Evolutionary conservation across 2,113 vertebrate genomes (phyloP).

Genomic region (Cnemophilus loriae): DNA sequence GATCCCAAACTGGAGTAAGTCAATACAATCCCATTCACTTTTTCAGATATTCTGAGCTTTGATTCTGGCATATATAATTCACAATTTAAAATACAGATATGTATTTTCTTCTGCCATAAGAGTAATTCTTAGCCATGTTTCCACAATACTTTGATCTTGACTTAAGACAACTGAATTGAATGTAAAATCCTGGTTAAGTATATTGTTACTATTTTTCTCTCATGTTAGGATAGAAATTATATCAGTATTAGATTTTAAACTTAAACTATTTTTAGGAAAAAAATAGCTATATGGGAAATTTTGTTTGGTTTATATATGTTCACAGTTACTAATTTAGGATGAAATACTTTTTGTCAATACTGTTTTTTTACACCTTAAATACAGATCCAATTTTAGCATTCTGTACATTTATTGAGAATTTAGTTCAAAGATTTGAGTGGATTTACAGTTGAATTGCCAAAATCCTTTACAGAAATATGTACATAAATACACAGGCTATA

Average conservation of each 20-base stretch:
- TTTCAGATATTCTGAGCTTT: background rate
- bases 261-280: background rate
- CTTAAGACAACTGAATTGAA: background rate
- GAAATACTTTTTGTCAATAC: background rate
- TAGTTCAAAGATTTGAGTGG: background rate
- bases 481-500: background rate
- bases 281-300: background rate
- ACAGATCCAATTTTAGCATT: background rate
- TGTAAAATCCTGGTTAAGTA: background rate
- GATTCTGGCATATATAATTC: background rate
- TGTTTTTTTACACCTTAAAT: background rate
- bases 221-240: background rate
- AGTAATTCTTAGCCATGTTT: background rate
- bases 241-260: background rate
- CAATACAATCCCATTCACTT: background rate
- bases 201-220: background rate
- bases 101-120: conserved; percentile 13
- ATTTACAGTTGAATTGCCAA: background rate
- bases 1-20: background rate
- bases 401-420: background rate
- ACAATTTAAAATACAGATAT: background rate
- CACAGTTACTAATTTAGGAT: background rate
- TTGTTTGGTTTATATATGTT: background rate
- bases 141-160: background rate
- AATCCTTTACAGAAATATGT: background rate